These are phyloP conservation scores for Thyatira batis DNA, from an alignment of 2,888 invertebrate species.

Conservation along the genomic window DNA sequence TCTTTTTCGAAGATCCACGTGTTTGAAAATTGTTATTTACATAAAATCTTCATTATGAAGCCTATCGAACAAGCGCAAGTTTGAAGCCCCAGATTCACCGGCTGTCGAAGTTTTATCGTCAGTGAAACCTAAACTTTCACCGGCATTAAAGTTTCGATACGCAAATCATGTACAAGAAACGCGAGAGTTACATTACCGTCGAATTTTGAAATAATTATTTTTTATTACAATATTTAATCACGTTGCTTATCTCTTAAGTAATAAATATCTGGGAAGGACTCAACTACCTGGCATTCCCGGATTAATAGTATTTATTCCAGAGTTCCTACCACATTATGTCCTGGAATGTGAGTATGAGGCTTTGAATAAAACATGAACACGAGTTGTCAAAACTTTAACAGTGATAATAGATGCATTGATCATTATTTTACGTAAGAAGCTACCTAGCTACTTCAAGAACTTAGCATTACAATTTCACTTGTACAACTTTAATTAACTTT, in stretches of 20 bases:
- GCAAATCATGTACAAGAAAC: not conserved
- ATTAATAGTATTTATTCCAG: no score
- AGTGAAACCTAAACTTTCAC: not conserved
- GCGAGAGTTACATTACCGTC: not conserved
- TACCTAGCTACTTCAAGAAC: no score
- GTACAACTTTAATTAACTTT: not conserved
- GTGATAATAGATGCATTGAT: no score
- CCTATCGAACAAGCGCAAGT: not conserved
- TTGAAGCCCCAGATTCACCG: not conserved
- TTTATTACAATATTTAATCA: not conserved
- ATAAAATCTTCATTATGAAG: not conserved
- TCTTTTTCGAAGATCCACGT: not conserved
- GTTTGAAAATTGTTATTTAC: not conserved
- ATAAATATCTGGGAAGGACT: no score
- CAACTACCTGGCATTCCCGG: no score
- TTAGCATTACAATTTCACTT: not conserved
- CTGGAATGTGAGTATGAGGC: no score
- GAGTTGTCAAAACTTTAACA: no score
- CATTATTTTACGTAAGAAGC: no score
- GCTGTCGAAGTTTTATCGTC: not conserved
- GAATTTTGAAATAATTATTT: not conserved
- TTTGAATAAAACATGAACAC: no score
- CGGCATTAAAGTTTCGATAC: conserved; percentile 1
- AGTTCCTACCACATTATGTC: no score
- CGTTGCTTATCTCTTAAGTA: no score